Evolutionary conservation across 2,113 vertebrate genomes (phyloP), one percentile per base, ranked within the genome.

Genomic region (Neogale vison): DNA sequence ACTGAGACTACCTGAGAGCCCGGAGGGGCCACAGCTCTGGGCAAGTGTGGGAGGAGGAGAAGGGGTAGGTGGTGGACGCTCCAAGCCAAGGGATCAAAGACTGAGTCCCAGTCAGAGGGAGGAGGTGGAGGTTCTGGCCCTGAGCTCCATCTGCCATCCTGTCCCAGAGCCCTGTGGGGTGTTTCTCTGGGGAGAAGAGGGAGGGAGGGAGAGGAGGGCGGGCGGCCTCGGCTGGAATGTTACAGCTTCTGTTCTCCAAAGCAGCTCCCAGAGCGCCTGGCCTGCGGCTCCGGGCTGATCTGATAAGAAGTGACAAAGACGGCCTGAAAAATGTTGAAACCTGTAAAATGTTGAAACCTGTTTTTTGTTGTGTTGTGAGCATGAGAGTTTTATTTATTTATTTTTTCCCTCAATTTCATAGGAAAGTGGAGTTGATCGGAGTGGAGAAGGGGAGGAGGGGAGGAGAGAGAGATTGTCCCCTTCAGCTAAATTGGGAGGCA

Each of bases 241-340:
- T 96, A 20, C 91, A 80, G 95, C 87, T 92, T 97, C 93, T 96
- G 59, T 92, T 92, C 96, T 98, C 90, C 84, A 67, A 95, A 97
- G 98, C 98, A 96, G 98, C 98, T 95, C 94, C 92, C 98, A 26
- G 98, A 99, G 98, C 98, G 88, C 98, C 98, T 98, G 98, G 99
- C 98, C 98, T 98, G 98, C 92, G 98, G 98, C 99, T 99, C 83
- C 97, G 94, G 98, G 98, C 98, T 99, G 98, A 99, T 99, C 99
- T 99, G 99, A 99, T 99, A 99, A 99, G 98, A 98, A 99, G 99
- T 98, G 98, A 99, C 98, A 99, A 99, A 97, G 98, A 98, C 98
- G 36, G 96, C 92, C 95, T 98, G 96, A 98, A 98, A 97, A 98
- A 97, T 98, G 97, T 98, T 97, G 97, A 96, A 98, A 98, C 98